Evolutionary conservation across 2,797 vertebrate genomes (phyloP), one percentile per base, ranked within the genome.

Genomic region (Sebastes taczanowskii): DNA sequence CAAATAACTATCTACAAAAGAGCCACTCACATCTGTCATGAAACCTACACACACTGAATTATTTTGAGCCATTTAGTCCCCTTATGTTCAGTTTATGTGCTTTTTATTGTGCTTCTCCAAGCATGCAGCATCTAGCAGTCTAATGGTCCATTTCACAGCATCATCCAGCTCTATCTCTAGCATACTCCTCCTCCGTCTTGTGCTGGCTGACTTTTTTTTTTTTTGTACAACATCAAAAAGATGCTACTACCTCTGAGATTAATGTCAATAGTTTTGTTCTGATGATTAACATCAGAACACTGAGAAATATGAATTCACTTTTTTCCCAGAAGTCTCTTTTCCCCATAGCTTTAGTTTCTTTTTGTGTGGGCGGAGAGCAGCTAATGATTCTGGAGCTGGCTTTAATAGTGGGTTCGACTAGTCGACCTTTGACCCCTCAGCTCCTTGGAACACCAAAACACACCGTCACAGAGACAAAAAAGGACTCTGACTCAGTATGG

Each of bases 371-470:
- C 2, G 2, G 6, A 14, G 13, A 81, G 60, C 8, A 2, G 38
- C 58, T 53, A 30, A 52, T 79, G 64, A 80, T 30, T 60, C 38
- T 68, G 64, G 22, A 72, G 20, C 55, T 71, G 68, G 49, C 42
- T 66, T 70, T 75, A 18, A 60, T n/a, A 38, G 61, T 56, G 35
- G 42, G 6, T 63, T 84, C 78, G 25, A 71, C 65, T 53, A 11
- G 53, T 38, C 35, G 74, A 88, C 84, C 78, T 90, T 89, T 90
- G 71, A 91, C 85, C 80, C 46, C 49, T 46, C 95, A 65, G 34
- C 25, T 34, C 64, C 5, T 68, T 38, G 35, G 70, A 78, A 64
- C 55, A 71, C 32, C 68, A 80, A 78, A 71, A 71, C 72, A 80
- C 35, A 29, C 7, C 74, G 86, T 88, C 87, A 89, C 71, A 25